These are phyloP conservation scores for Dermatemys mawii DNA, from an alignment of 2,113 vertebrate species.

Conservation along the genomic window DNA sequence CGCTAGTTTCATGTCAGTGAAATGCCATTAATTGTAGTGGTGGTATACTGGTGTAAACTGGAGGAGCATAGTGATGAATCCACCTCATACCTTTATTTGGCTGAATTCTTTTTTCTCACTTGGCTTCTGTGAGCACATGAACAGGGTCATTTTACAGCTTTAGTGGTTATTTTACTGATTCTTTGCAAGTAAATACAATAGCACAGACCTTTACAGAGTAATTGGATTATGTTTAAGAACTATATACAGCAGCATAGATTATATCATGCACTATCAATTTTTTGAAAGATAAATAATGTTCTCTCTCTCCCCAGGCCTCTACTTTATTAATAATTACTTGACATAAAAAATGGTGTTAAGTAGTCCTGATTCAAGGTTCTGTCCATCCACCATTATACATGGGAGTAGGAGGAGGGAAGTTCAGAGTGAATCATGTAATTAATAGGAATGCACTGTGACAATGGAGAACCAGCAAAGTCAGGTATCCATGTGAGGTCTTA, in stretches of 20 bases:
- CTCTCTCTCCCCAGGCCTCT: neutral
- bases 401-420: neutral
- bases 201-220: neutral
- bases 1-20: neutral
- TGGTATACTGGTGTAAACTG: neutral
- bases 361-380: neutral
- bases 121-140: neutral
- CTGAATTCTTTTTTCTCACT: neutral
- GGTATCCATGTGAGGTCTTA: neutral
- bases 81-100: neutral
- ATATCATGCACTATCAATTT: neutral
- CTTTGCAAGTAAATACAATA: neutral
- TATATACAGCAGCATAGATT: neutral
- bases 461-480: neutral
- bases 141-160: neutral
- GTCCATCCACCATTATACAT: neutral
- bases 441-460: neutral
- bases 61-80: neutral
- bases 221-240: neutral
- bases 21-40: neutral
- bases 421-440: neutral
- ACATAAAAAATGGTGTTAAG: neutral
- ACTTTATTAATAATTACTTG: neutral
- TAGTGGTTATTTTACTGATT: neutral
- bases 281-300: neutral